phyloP scores from a whole-genome alignment of 2,888 invertebrate species.

The Diachrysia chrysitis region DNA sequence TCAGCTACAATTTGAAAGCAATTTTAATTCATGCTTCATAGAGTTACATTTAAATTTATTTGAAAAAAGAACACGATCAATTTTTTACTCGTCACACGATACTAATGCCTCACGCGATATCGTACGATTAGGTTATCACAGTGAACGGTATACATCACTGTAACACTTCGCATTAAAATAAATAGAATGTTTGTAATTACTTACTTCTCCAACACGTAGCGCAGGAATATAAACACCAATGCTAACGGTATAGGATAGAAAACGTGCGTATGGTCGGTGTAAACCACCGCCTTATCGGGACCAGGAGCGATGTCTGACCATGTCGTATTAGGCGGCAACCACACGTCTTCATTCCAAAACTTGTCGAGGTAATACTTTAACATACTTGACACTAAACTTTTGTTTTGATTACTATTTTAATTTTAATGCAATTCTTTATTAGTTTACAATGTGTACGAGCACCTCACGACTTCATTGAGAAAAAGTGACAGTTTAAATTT shows the following conservation, averaged over 20 bases:
- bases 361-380: slow-evolving; percentile 81
- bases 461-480: slow-evolving; percentile 60
- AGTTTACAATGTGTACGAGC: slow-evolving; percentile 44
- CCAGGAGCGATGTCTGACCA: slow-evolving; percentile 96
- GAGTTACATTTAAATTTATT: slow-evolving; percentile 31
- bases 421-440: slow-evolving; percentile 45
- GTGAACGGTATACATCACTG: slow-evolving; percentile 51
- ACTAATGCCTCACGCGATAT: slow-evolving; percentile 47
- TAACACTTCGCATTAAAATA: slow-evolving; percentile 25
- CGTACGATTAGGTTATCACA: slow-evolving; percentile 54
- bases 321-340: slow-evolving; percentile 97
- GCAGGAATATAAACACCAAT: slow-evolving; percentile 92
- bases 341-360: slow-evolving; percentile 96
- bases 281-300: slow-evolving; percentile 91
- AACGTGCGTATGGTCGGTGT: slow-evolving; percentile 94
- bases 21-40: slow-evolving; percentile 31
- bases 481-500: slow-evolving; percentile 51
- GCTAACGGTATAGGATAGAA: slow-evolving; percentile 95
- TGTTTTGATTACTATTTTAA: slow-evolving; percentile 38
- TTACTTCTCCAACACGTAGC: slow-evolving; percentile 96
- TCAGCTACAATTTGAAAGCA: slow-evolving; percentile 18
- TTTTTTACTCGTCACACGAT: slow-evolving; percentile 37
- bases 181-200: slow-evolving; percentile 66
- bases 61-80: slow-evolving; percentile 39
- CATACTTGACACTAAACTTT: slow-evolving; percentile 69